Base-by-base conservation (phyloP, 2,113 vertebrate species). In the Dasyornis broadbenti region DNA sequence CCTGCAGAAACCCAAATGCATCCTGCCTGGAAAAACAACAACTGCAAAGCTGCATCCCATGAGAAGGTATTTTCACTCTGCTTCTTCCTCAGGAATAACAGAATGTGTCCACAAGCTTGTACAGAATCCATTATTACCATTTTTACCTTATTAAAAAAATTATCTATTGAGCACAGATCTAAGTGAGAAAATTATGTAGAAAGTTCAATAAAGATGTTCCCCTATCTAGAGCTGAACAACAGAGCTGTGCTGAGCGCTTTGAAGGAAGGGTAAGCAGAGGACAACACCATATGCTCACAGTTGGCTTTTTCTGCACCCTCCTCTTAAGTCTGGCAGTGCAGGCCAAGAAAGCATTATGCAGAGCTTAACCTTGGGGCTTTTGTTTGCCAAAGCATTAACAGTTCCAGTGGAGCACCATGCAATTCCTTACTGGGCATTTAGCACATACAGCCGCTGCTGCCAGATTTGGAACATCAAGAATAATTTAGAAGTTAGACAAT, bases 391-490 rank as follows among this genome's bases (percentile, higher is more conserved):
- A 81, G 30, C 28, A 47, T 28, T 57, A 54, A 35, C 24, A 35
- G 42, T 50, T 90, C 79, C 54, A 53, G 39, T 31, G 23, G 10
- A 89, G 47, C 45, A 54, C 27, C 0, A 0, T 37, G 16, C 28
- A 59, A 3, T 57, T 68, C 60, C 69, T 42, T 50, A 40, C 24
- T 5, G 33, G 12, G 45, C 35, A 8, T 60, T 72, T 56, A 56
- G 39, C 1, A 0, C 1, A 0, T 50, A 61, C 20, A 72, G 4
- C 27, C 2, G 5, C 69, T 21, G 6, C 0, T 2, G 57, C 40
- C 44, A 59, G 11, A 31, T 66, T 86, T 23, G 37, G 31, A 91
- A 37, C 8, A 6, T 37, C 15, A 54, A 21, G 54, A 57, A 54
- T 45, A 37, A 63, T 21, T 66, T 15, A 52, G 7, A 54, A 76